phyloP scores from a whole-genome alignment of 30 jellyfish, hydroid and myxozoan species.

The Mastigias papua region DNA sequence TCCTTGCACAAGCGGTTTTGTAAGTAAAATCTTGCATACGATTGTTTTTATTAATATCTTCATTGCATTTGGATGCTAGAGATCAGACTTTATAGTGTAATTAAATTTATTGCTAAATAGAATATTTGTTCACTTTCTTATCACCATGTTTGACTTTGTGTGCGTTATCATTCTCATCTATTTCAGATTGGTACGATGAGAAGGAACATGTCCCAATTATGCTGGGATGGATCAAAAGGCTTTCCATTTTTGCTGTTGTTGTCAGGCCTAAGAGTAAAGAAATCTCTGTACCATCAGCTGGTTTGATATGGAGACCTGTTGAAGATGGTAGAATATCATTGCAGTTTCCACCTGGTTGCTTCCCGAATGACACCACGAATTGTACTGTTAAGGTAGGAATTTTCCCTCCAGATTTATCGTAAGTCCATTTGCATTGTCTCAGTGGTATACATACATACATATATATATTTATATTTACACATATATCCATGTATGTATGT shows the following conservation, averaged over 20 bases:
- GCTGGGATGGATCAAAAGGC: slow-evolving; percentile 26
- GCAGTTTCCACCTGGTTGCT: slow-evolving; percentile 9
- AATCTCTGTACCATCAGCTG: slow-evolving; percentile 7
- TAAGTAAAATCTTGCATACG: not conserved
- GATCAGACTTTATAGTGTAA: too few species aligned
- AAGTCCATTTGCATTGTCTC: not conserved
- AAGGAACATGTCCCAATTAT: slow-evolving; percentile 8
- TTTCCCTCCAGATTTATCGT: not conserved
- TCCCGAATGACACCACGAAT: not conserved
- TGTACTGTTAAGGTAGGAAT: slow-evolving; percentile 10
- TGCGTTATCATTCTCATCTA: not conserved
- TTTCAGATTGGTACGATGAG: slow-evolving; percentile 33
- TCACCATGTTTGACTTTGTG: not conserved
- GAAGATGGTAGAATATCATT: slow-evolving; percentile 23
- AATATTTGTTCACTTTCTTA: not conserved
- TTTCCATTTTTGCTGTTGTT: slow-evolving; percentile 11
- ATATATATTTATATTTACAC: too few species aligned
- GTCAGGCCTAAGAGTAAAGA: slow-evolving; percentile 9
- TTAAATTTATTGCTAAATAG: too few species aligned
- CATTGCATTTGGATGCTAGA: too few species aligned
- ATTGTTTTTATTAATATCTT: not conserved
- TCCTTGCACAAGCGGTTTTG: slow-evolving; percentile 1
- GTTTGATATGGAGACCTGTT: slow-evolving; percentile 21
- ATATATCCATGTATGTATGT: too few species aligned
- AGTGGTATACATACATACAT: too few species aligned